Conservation (phyloP, 1,140 invertebrate species). For the Linepithema humile region DNA sequence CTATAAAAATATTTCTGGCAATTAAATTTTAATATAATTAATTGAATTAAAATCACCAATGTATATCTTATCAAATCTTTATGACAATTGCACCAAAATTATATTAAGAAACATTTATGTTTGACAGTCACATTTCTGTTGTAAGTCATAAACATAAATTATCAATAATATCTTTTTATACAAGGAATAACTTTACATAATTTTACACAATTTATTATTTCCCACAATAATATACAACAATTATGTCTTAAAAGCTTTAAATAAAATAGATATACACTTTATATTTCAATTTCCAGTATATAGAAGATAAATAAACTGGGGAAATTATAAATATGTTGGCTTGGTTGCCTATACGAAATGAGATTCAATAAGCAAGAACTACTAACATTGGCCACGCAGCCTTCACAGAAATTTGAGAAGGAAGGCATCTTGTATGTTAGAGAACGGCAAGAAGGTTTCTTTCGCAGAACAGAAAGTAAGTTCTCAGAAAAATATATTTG, state of each 20-base stretch:
- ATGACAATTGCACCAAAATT: background rate
- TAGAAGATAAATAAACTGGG: background rate
- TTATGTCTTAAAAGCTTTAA: background rate
- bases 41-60: background rate
- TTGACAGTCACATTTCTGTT: background rate
- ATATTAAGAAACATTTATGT: background rate
- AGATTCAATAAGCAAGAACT: conserved; percentile 96
- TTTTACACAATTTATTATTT: no score
- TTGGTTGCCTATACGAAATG: conserved; percentile 86
- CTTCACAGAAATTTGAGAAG: conserved; percentile 95
- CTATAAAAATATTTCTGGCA: background rate
- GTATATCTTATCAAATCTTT: background rate
- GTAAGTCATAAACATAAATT: background rate
- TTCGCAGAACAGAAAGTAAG: conserved; percentile 95
- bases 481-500: conserved; percentile 61
- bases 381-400: conserved; percentile 92
- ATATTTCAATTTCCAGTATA: conserved; percentile 33
- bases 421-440: conserved; percentile 94
- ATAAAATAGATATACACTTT: no score
- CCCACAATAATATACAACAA: background rate
- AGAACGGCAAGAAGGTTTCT: conserved; percentile 96
- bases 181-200: background rate
- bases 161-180: background rate
- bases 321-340: conserved; percentile 26
- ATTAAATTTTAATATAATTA: background rate